phyloP scores from a whole-genome alignment of 1,140 invertebrate species.

The Panulirus ornatus region DNA sequence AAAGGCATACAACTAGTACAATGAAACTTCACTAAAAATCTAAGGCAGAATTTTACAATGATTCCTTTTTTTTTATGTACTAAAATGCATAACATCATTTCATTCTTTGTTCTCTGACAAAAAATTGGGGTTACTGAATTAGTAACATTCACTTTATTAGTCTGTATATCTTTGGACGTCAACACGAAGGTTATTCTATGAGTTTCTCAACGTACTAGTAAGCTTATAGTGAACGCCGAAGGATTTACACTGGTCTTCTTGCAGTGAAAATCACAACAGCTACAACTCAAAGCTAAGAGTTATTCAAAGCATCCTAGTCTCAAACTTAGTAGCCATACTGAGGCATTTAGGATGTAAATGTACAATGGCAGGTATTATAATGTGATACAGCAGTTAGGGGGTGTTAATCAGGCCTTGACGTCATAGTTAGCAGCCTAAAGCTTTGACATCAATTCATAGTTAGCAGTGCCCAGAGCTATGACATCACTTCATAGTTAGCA shows the following conservation, averaged over 20 bases:
- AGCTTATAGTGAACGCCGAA: no score
- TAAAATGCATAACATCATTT: not conserved
- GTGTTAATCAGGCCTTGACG: not conserved
- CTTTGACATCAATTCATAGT: not conserved
- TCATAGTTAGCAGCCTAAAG: no score
- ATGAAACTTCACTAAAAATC: conserved; percentile 9
- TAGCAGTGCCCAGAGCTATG: not conserved
- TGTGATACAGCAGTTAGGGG: not conserved
- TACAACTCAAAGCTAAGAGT: not conserved
- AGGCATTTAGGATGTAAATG: not conserved
- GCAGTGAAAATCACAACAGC: not conserved
- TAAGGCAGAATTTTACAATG: not conserved
- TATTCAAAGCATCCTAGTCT: not conserved
- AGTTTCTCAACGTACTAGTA: no score
- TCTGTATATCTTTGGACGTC: not conserved
- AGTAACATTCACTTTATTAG: conserved; percentile 30
- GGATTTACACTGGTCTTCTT: not conserved
- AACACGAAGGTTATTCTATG: not conserved
- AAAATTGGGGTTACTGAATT: not conserved
- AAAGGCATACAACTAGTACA: not conserved
- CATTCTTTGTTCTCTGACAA: not conserved
- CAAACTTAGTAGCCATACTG: not conserved
- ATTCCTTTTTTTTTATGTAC: not conserved
- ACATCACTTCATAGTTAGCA: not conserved
- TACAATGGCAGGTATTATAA: not conserved